Conservation (phyloP, 1,140 invertebrate genomes). For the Drosophila tani region DNA sequence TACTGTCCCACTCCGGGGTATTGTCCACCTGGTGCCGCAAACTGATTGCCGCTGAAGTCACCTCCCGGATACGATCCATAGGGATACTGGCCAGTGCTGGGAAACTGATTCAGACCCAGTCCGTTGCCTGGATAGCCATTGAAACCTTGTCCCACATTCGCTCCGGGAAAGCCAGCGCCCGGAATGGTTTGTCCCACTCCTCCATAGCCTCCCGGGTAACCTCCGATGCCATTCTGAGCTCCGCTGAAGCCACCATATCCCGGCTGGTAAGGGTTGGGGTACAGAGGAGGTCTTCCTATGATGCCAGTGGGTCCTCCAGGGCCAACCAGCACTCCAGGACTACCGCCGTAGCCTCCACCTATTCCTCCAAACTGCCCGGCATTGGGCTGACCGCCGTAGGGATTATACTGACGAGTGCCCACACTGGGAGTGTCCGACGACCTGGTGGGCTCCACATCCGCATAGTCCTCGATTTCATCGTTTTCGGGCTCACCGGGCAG, state of each 20-base stretch:
- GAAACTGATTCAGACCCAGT: slow-evolving; percentile 58
- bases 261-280: slow-evolving; percentile 57
- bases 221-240: slow-evolving; percentile 52
- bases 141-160: slow-evolving; percentile 8
- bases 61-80: slow-evolving; percentile 51
- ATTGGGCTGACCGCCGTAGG: slow-evolving; percentile 56
- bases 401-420: slow-evolving; percentile 72
- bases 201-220: slow-evolving; percentile 52
- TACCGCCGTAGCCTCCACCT: slow-evolving; percentile 56
- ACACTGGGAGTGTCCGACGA: slow-evolving; percentile 45
- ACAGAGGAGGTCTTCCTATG: slow-evolving; percentile 81
- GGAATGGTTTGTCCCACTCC: slow-evolving; percentile 34
- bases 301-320: slow-evolving; percentile 87
- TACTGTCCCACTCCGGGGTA: slow-evolving; percentile 61
- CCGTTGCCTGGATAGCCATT: slow-evolving; percentile 40
- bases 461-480: slow-evolving; percentile 81
- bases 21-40: slow-evolving; percentile 44
- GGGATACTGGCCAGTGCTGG: slow-evolving; percentile 62
- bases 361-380: slow-evolving; percentile 57
- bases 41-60: slow-evolving; percentile 59
- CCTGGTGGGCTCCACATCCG: slow-evolving; percentile 55
- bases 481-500: slow-evolving; percentile 72
- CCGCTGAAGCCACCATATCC: slow-evolving; percentile 57
- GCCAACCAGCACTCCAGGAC: slow-evolving; percentile 86
- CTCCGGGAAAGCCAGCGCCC: slow-evolving; percentile 38